A percentile compares a stretch with the other conserved stretches of the same genome.
Evolutionary conservation across 2,797 vertebrate species (phyloP).

Genomic region (Sebastes oblongus): DNA sequence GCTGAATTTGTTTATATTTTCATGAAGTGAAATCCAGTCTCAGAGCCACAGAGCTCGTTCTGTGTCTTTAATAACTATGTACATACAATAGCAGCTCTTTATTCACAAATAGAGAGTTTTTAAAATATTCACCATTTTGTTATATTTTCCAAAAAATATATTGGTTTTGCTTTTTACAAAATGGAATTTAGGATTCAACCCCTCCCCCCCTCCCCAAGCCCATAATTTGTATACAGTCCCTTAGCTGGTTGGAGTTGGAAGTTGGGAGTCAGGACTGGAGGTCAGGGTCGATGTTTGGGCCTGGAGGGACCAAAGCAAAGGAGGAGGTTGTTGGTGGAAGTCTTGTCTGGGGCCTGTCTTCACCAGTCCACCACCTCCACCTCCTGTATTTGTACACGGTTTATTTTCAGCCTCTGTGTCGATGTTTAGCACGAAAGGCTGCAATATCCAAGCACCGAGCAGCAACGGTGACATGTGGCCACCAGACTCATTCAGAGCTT

Average conservation of each 20-base stretch:
- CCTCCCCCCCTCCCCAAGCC: accelerated
- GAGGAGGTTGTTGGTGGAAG: slow-evolving; percentile 40
- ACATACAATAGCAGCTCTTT: background rate
- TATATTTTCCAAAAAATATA: background rate
- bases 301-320: slow-evolving; percentile 4
- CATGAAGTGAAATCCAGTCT: background rate
- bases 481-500: slow-evolving; percentile 80
- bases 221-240: background rate
- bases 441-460: slow-evolving; percentile 65
- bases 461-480: slow-evolving; percentile 82
- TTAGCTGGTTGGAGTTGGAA: slow-evolving; percentile 2
- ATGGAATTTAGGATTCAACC: background rate
- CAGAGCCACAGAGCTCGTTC: background rate
- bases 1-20: background rate
- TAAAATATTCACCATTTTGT: background rate
- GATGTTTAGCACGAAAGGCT: slow-evolving; percentile 77
- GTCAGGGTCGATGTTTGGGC: slow-evolving; percentile 42
- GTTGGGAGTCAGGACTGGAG: slow-evolving; percentile 9
- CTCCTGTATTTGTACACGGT: slow-evolving; percentile 72
- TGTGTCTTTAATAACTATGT: background rate
- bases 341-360: slow-evolving; percentile 62
- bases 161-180: background rate
- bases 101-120: no score
- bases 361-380: slow-evolving; percentile 55
- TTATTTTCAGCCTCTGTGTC: slow-evolving; percentile 74